Evolutionary conservation across 2,113 vertebrate genomes (phyloP).

Genomic region (Pteronura brasiliensis): DNA sequence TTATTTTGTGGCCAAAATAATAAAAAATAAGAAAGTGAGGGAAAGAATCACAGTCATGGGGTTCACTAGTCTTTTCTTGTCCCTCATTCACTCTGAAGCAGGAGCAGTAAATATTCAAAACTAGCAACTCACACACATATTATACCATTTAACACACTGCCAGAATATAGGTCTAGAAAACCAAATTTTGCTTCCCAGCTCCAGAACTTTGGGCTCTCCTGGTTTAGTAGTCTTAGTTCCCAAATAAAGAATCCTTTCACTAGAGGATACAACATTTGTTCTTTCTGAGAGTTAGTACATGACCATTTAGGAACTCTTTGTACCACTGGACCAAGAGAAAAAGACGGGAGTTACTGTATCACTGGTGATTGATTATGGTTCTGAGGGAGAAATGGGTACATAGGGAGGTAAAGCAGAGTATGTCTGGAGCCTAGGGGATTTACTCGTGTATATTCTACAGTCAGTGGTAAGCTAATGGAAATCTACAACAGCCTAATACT

Average conservation of each 20-base stretch:
- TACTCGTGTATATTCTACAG: not conserved
- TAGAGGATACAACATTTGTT: not conserved
- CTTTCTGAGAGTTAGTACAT: not conserved
- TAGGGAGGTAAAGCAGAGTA: not conserved
- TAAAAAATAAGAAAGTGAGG: constrained; percentile 15
- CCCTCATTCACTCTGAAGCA: not conserved
- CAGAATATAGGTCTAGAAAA: not conserved
- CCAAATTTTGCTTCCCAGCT: not conserved
- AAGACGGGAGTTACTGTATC: not conserved
- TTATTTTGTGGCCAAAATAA: constrained; percentile 52
- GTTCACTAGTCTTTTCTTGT: constrained; percentile 9
- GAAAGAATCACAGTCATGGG: not conserved
- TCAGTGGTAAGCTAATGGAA: not conserved
- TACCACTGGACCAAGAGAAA: not conserved
- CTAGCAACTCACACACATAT: not conserved
- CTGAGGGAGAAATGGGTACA: not conserved
- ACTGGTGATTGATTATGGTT: not conserved
- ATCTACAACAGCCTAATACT: not conserved
- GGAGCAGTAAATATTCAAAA: not conserved
- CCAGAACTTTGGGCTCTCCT: not conserved
- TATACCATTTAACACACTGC: not conserved
- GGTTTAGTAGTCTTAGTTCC: not conserved
- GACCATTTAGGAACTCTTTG: not conserved
- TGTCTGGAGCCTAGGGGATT: not conserved
- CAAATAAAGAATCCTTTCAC: not conserved